Evolutionary conservation across 2,888 invertebrate species (phyloP).

Genomic region (Clanis bilineata): DNA sequence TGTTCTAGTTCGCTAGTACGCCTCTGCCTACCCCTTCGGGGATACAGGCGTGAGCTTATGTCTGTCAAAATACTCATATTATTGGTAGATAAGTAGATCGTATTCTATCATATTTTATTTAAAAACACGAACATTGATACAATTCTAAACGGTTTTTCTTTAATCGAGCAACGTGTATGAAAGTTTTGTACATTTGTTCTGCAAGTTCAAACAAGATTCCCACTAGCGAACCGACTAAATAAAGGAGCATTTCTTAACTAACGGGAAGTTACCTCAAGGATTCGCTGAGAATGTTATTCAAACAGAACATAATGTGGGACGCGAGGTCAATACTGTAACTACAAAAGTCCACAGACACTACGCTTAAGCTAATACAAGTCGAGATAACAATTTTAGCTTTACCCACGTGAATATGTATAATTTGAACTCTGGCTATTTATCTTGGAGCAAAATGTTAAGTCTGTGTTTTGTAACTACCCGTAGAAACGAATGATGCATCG

Average conservation of each 20-base stretch:
- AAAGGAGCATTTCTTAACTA: conserved; percentile 33
- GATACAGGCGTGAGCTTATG: too few species aligned
- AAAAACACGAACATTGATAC: background rate
- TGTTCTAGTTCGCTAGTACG: too few species aligned
- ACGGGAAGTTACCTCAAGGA: conserved; percentile 38
- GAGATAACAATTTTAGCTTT: conserved; percentile 7
- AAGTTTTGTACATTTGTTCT: conserved; percentile 1
- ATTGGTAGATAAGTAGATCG: too few species aligned
- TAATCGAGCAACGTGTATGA: background rate
- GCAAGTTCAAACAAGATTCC: conserved; percentile 4
- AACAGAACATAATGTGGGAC: conserved; percentile 19
- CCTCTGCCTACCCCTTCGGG: too few species aligned
- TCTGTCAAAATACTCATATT: too few species aligned
- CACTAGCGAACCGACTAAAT: conserved; percentile 19
- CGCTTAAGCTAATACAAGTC: conserved; percentile 10
- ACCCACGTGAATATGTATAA: conserved; percentile 5
- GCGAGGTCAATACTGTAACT: conserved; percentile 11
- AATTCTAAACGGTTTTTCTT: background rate
- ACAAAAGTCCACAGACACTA: conserved; percentile 11
- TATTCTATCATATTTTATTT: too few species aligned
- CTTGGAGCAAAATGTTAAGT: background rate
- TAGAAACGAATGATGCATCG: background rate
- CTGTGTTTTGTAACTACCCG: background rate
- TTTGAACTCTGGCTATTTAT: background rate
- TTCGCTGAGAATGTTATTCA: conserved; percentile 30